A percentile compares a stretch with the other conserved stretches of the same genome.
Evolutionary conservation across 2,888 invertebrate species (phyloP).

Genomic region (Lacanobia wlatinum): DNA sequence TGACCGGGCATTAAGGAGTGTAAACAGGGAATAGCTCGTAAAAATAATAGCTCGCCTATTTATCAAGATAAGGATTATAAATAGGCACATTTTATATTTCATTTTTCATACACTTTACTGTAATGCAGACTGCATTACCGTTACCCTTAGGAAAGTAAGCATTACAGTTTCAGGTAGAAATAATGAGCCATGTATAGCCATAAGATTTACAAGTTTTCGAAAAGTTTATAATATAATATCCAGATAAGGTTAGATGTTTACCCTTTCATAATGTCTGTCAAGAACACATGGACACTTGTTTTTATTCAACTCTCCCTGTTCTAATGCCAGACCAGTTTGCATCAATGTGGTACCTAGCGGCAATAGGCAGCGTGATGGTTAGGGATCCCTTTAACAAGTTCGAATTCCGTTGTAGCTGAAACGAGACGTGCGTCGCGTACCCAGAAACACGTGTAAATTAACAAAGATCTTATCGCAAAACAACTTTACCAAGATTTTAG

Average conservation of each 20-base stretch:
- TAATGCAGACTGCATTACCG: constrained; percentile 12
- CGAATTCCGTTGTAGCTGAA: background rate
- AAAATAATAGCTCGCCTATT: constrained; percentile 80
- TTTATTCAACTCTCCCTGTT: no score
- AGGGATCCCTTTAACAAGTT: background rate
- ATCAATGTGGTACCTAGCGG: background rate
- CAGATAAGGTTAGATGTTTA: no score
- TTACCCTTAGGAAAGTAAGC: background rate
- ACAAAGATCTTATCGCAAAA: constrained; percentile 4
- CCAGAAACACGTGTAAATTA: constrained; percentile 14
- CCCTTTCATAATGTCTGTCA: no score
- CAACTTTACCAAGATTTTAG: constrained; percentile 17
- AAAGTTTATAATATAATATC: no score
- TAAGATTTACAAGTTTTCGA: no score
- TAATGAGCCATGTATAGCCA: background rate
- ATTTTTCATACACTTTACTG: constrained; percentile 45
- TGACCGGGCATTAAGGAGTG: constrained; percentile 82
- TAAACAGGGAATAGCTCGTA: constrained; percentile 85
- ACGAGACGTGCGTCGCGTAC: background rate
- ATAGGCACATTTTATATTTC: constrained; percentile 55
- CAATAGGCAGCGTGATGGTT: background rate
- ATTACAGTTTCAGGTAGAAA: background rate
- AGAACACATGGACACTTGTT: no score
- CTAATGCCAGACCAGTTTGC: background rate
- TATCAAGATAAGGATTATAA: constrained; percentile 70